phyloP scores from a whole-genome alignment of 2,888 invertebrate species.

The Plebejus melissa region DNA sequence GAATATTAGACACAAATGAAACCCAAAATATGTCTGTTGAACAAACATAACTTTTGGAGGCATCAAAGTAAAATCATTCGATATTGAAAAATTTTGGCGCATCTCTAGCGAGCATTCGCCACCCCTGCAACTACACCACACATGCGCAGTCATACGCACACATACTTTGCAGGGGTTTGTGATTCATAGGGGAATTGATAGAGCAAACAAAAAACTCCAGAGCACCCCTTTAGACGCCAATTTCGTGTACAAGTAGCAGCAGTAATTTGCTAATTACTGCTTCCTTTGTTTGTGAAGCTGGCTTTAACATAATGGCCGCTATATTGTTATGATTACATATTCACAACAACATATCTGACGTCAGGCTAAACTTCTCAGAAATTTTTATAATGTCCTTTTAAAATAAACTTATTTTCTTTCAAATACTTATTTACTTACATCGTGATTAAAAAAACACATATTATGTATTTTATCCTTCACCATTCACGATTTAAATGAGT shows the following conservation, averaged over 20 bases:
- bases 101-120: slow-evolving; percentile 35
- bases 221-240: slow-evolving; percentile 36
- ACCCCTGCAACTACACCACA: slow-evolving; percentile 48
- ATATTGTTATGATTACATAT: background rate
- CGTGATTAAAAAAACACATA: no score
- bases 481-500: no score
- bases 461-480: no score
- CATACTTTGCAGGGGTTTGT: slow-evolving; percentile 45
- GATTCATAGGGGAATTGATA: slow-evolving; percentile 45
- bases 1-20: background rate
- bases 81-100: slow-evolving; percentile 2
- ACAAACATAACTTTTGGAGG: background rate
- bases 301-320: background rate
- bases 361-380: background rate
- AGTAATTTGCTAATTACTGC: slow-evolving; percentile 28
- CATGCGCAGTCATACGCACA: slow-evolving; percentile 43
- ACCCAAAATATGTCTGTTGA: background rate
- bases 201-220: slow-evolving; percentile 40
- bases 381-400: background rate
- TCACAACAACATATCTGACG: background rate
- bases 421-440: no score
- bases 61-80: background rate
- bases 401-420: no score
- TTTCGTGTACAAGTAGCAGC: slow-evolving; percentile 29
- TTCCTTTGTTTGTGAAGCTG: slow-evolving; percentile 6